Conservation (phyloP, 2,888 invertebrate species). For the Drosophila helvetica region DNA sequence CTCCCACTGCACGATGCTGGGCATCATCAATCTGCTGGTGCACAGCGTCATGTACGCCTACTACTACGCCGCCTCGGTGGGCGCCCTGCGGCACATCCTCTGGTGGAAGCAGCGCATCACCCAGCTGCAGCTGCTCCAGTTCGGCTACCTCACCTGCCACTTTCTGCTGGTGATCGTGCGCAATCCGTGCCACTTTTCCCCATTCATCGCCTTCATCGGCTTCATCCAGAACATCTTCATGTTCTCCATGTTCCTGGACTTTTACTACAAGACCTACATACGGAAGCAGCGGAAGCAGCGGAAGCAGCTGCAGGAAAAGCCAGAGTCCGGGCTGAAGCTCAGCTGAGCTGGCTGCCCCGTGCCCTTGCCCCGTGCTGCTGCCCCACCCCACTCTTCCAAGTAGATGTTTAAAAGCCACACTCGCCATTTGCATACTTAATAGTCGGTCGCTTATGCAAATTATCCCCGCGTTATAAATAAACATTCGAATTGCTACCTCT, state of each 20-base stretch:
- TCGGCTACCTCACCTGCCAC: constrained; percentile 86
- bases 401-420: constrained; percentile 39
- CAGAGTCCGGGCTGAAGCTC: constrained; percentile 31
- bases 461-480: constrained; percentile 59
- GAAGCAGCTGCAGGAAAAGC: neutral
- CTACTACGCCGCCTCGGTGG: constrained; percentile 90
- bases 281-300: constrained; percentile 23
- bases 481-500: constrained; percentile 46
- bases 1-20: constrained; percentile 89
- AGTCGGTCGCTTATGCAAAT: constrained; percentile 47
- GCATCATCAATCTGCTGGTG: constrained; percentile 90
- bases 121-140: constrained; percentile 92
- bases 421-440: constrained; percentile 38
- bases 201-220: constrained; percentile 71
- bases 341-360: constrained; percentile 42
- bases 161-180: constrained; percentile 83
- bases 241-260: constrained; percentile 83
- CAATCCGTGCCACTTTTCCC: constrained; percentile 77
- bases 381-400: no score
- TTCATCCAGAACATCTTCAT: constrained; percentile 82
- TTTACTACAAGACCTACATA: constrained; percentile 81
- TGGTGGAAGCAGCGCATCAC: constrained; percentile 96
- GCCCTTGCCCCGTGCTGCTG: neutral
- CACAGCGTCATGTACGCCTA: constrained; percentile 94
- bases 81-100: constrained; percentile 88